Base-by-base conservation (phyloP, 2,113 vertebrate species). In the Melanerpes aurifrons region DNA sequence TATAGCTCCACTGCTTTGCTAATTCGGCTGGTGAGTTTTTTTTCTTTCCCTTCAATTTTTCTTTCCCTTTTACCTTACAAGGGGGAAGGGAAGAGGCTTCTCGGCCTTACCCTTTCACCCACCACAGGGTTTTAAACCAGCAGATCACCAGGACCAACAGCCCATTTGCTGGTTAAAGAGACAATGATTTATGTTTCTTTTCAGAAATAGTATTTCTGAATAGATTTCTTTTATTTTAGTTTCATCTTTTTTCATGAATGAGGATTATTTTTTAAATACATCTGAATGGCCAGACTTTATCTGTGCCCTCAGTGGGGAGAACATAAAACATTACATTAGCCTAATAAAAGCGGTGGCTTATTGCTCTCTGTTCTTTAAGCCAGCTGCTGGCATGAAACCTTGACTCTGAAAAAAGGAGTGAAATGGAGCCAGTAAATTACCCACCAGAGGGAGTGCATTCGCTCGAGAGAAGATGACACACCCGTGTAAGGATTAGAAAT, bases 401-500 rank as follows among this genome's bases (percentile, higher is more conserved):
- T 15, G 50, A 11, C 13, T 63, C 40, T 19, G 8, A 24, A 58
- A 61, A 50, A 29, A 31, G 17, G 17, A 56, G 16, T 9, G 62
- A 66, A 71, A 78, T 18, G 9, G 76, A 81, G 61, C 61, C 2
- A 22, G 69, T 28, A 70, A 90, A 86, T 78, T 47, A 92, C 35
- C 93, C 95, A 86, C 58, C 73, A 96, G 96, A 95, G 93, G 96
- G 95, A 95, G 95, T 1, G n/a, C 93, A 35, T 9, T 81, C 79
- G 68, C 73, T 47, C 62, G 3, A 43, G 81, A 76, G 25, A 3
- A 43, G 81, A 79, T 22, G 47, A 28, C 37, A 37, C 18, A 5
- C 5, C 3, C 4, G 9, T 7, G 2, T 8, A 9, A 74, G 29
- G 37, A 58, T 74, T 29, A 22, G 28, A 66, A 64, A 74, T 2